A percentile compares a stretch with the other conserved stretches of the same genome.
Evolutionary conservation across 2,113 vertebrate genomes (phyloP).

Genomic region (Ursus arctos): DNA sequence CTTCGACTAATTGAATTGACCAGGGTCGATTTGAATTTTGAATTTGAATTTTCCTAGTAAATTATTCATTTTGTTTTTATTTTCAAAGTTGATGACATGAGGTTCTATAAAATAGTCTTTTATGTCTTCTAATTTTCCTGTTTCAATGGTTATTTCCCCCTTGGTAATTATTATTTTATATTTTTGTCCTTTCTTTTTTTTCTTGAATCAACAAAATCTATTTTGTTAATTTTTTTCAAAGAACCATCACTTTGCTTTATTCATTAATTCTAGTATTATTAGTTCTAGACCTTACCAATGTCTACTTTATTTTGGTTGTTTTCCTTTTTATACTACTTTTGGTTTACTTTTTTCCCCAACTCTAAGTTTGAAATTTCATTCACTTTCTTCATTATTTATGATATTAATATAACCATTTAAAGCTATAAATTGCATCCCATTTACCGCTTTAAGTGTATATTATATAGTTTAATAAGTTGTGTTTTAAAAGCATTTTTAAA

Average conservation of each 20-base stretch:
- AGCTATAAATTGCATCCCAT: background rate
- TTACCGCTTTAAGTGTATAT: background rate
- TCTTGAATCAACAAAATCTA: background rate
- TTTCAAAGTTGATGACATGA: background rate
- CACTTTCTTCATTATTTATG: background rate
- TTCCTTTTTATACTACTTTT: background rate
- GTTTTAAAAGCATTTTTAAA: background rate
- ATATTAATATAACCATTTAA: slow-evolving; percentile 3
- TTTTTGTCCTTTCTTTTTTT: background rate
- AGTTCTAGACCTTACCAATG: background rate
- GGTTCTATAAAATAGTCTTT: background rate
- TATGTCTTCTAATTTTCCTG: background rate
- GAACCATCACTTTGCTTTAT: background rate
- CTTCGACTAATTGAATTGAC: background rate
- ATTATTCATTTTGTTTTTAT: background rate
- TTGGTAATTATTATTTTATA: background rate
- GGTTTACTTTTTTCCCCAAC: background rate
- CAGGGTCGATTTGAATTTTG: background rate
- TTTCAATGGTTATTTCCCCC: background rate
- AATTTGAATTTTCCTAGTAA: background rate
- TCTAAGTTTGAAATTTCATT: background rate
- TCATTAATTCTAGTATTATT: background rate
- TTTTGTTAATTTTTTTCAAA: background rate
- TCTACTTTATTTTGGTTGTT: background rate
- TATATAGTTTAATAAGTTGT: background rate